Conservation (phyloP, 64 coral and sea anemone species). For the Astreopora myriophthalma region DNA sequence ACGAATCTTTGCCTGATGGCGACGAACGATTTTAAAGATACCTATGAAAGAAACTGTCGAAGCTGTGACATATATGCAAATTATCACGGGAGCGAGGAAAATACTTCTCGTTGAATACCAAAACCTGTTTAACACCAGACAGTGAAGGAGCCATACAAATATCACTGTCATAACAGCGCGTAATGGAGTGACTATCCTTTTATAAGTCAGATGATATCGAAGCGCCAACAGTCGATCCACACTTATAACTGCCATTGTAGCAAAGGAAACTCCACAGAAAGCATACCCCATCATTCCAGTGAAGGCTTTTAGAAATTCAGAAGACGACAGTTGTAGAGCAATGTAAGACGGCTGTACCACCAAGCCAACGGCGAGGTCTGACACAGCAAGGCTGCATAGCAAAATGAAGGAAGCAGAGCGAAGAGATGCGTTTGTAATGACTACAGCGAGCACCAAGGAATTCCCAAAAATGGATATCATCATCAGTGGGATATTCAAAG, state of each 20-base stretch:
- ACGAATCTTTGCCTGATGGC: conserved; percentile 38
- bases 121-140: neutral
- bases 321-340: neutral
- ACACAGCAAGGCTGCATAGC: conserved; percentile 21
- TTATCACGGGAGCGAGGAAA: neutral
- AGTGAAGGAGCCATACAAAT: conserved; percentile 31
- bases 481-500: neutral
- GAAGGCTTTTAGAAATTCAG: neutral
- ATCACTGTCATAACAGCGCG: neutral
- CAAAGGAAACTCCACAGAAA: conserved; percentile 53
- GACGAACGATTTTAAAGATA: conserved; percentile 40
- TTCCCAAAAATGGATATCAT: conserved; percentile 41
- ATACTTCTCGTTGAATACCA: neutral
- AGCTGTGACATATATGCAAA: neutral
- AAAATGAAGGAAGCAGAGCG: conserved; percentile 30
- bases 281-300: neutral
- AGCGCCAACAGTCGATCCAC: conserved; percentile 49
- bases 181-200: neutral
- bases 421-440: neutral
- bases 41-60: conserved; percentile 12
- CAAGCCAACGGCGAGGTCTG: conserved; percentile 36
- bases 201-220: conserved; percentile 30
- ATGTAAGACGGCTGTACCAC: conserved; percentile 2
- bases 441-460: neutral
- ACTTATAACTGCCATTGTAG: conserved; percentile 38